A percentile compares a stretch with the other conserved stretches of the same genome.
Conservation (phyloP, 2,888 invertebrate genomes). For the Acronicta alni region DNA sequence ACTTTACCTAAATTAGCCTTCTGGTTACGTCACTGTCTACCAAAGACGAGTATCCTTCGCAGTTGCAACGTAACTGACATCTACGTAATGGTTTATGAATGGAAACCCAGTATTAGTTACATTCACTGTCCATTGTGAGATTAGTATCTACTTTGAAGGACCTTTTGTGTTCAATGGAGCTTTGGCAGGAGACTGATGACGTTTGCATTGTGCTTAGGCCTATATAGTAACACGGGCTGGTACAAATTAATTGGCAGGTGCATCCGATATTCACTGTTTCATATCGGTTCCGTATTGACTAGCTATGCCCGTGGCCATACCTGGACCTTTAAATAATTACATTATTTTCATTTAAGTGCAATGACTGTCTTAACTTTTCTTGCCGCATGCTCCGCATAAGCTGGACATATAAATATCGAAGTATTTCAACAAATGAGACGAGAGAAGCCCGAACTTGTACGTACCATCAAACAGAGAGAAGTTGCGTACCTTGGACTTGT, state of each 20-base stretch:
- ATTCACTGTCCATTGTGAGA: constrained; percentile 9
- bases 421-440: too few species aligned
- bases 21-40: background rate
- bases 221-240: background rate
- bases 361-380: too few species aligned
- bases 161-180: constrained; percentile 12
- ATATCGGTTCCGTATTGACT: constrained; percentile 1
- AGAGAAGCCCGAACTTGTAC: too few species aligned
- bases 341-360: too few species aligned
- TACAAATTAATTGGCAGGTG: constrained; percentile 10
- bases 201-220: constrained; percentile 5
- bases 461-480: too few species aligned
- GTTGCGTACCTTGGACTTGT: too few species aligned
- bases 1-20: too few species aligned
- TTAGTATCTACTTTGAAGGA: constrained; percentile 11
- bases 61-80: constrained; percentile 6
- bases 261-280: background rate
- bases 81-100: background rate
- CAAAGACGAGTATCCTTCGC: background rate
- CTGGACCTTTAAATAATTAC: too few species aligned
- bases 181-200: constrained; percentile 5
- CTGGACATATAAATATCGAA: too few species aligned
- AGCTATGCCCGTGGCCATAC: too few species aligned
- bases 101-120: constrained; percentile 11
- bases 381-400: too few species aligned